phyloP scores from a whole-genome alignment of 2,888 invertebrate species.

The Geophilus truncorum region DNA sequence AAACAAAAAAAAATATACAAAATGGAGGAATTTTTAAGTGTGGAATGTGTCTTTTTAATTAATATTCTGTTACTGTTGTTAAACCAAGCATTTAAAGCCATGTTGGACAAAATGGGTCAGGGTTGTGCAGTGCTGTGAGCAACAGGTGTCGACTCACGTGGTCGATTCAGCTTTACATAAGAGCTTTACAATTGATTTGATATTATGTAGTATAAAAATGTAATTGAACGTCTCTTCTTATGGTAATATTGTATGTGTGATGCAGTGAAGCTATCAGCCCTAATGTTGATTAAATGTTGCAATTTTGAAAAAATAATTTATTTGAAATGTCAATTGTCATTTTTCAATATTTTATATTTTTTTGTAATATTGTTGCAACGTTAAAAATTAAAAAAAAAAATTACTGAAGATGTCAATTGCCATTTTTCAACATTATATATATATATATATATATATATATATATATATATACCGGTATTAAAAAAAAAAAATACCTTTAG shows the following conservation, averaged over 20 bases:
- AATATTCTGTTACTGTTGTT: not conserved
- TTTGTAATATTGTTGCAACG: not conserved
- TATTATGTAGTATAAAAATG: not conserved
- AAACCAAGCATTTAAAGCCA: not conserved
- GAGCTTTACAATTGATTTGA: too few relatives aligned
- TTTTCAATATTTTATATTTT: too few relatives aligned
- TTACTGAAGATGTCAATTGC: not conserved
- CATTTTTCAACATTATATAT: not conserved
- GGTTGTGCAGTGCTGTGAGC: not conserved
- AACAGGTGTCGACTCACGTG: not conserved
- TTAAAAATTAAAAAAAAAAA: too few relatives aligned
- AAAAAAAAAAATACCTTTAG: too few relatives aligned
- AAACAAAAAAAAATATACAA: not conserved
- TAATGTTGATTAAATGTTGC: too few relatives aligned
- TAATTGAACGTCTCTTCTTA: too few relatives aligned
- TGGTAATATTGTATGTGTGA: too few relatives aligned
- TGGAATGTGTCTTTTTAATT: not conserved
- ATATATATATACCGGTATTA: too few relatives aligned
- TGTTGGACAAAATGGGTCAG: conserved; percentile 7
- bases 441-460: too few relatives aligned
- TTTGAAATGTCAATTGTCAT: too few relatives aligned
- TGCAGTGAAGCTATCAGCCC: too few relatives aligned
- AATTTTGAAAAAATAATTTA: too few relatives aligned
- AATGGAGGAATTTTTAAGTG: not conserved
- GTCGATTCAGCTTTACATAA: not conserved